Base-by-base conservation (phyloP, 2,888 invertebrate genomes). In the Eupithecia exiguata region DNA sequence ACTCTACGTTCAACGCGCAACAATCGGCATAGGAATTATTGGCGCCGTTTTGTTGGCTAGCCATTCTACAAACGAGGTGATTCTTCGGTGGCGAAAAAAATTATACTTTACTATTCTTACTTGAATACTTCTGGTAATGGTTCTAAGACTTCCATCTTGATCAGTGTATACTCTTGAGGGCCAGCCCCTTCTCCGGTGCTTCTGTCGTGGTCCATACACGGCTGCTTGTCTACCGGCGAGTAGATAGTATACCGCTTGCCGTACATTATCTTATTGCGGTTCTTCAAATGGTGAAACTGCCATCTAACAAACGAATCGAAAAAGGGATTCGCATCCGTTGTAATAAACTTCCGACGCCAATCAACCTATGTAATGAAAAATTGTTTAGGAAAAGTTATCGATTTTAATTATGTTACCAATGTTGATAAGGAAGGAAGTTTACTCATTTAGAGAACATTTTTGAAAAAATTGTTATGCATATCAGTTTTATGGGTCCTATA, bases 191-290 rank as follows among this genome's bases (percentile, higher is more conserved):
- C 99, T 0, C 99, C 99, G 3, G 96, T 95, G 61, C 98, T 97
- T 82, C 99, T 96, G 90, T 99, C 99, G 88, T 99, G 99, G 91
- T 99, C 99, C 99, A 99, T 99, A 88, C 99, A 99, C 0, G 99
- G 99, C 89, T 99, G 99, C 12, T 97, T 97, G 92, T 99, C 99
- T 85, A 97, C 96, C 0, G 99, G 99, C 0, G 99, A 99, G 91
- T 96, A 99, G 80, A 99, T 97, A 0, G 99, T 99, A 87, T 99
- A 97, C 9, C 99, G 95, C 93, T 99, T 99, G 25, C 99, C 99
- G 93, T 98, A 99, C 94, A 98, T 97, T 40, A 99, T 96, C 92
- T 99, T 99, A 77, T 98, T 97, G 67, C 97, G 95, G 76, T 96
- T 96, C 87, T 96, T 98, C 36, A 99, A 94, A 79, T 97, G 97